phyloP scores from a whole-genome alignment of 1,140 invertebrate species.

The Spodoptera litura region DNA sequence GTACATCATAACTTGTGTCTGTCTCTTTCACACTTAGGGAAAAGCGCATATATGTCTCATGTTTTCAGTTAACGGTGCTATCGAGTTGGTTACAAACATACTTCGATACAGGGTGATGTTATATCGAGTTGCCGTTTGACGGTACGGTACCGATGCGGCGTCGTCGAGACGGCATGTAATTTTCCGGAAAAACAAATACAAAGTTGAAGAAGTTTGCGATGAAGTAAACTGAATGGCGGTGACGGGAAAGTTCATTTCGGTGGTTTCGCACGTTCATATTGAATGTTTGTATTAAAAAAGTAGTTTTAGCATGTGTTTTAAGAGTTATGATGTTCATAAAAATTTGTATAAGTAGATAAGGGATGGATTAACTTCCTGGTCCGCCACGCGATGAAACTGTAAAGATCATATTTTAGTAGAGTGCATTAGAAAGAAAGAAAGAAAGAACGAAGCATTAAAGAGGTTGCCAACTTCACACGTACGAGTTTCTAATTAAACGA shows the following conservation, averaged over 20 bases:
- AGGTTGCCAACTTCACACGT: not conserved
- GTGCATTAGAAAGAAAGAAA: not conserved
- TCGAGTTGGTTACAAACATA: slow-evolving; percentile 50
- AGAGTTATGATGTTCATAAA: no score
- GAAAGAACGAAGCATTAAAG: no score
- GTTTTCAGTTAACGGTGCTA: slow-evolving; percentile 50
- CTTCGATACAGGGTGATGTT: slow-evolving; percentile 48
- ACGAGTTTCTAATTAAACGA: slow-evolving; percentile 17
- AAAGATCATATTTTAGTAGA: not conserved
- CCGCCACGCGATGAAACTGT: no score
- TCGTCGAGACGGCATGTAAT: not conserved
- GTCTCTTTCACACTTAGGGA: slow-evolving; percentile 52
- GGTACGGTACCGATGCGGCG: not conserved
- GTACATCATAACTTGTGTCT: slow-evolving; percentile 55
- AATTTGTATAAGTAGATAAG: not conserved
- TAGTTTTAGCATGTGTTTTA: not conserved
- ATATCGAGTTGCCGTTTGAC: slow-evolving; percentile 19
- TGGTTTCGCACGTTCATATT: not conserved
- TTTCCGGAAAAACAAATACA: slow-evolving; percentile 12
- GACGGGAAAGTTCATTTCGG: not conserved
- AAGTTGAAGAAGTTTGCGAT: not conserved
- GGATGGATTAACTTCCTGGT: not conserved
- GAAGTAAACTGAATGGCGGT: not conserved
- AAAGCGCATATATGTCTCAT: slow-evolving; percentile 39
- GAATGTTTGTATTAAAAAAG: not conserved